Conservation (phyloP, 2,888 invertebrate genomes). For the Priocnemis perturbator region DNA sequence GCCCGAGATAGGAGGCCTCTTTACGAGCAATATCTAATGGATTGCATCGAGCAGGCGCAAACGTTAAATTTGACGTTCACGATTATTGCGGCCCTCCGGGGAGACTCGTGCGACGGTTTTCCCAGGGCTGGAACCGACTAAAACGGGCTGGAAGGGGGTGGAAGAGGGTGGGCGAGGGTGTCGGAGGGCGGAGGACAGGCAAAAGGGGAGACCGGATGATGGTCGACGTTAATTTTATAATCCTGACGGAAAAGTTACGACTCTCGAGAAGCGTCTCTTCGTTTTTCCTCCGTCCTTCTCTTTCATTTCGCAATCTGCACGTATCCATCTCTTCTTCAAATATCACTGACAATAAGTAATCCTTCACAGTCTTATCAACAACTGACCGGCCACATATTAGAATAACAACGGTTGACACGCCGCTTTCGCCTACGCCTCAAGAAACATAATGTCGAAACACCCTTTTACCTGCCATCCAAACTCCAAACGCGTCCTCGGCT, state of each 20-base stretch:
- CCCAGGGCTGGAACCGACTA: conserved; percentile 9
- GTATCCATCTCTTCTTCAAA: conserved; percentile 7
- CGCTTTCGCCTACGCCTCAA: too few species aligned
- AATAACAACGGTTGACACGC: too few species aligned
- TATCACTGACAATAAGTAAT: too few species aligned
- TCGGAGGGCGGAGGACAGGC: conserved; percentile 12
- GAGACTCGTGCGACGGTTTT: conserved; percentile 26
- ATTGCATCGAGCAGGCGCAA: conserved; percentile 70
- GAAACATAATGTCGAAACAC: too few species aligned
- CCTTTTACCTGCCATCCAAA: neutral
- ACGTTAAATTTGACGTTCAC: conserved; percentile 75
- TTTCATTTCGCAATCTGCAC: conserved; percentile 3
- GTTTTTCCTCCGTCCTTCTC: conserved; percentile 16
- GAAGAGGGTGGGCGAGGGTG: conserved; percentile 19
- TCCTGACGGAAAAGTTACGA: conserved; percentile 69
- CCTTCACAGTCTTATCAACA: too few species aligned
- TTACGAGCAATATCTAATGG: conserved; percentile 75
- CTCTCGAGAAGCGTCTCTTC: conserved; percentile 44
- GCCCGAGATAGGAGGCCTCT: conserved; percentile 70
- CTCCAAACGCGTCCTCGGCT: neutral
- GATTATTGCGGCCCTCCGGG: conserved; percentile 70
- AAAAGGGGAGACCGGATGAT: conserved; percentile 22
- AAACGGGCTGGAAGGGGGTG: conserved; percentile 20
- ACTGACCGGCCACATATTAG: too few species aligned
- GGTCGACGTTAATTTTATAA: conserved; percentile 72